Evolutionary conservation across 2,797 vertebrate species (phyloP).

Genomic region (Rousettus madagascariensis): DNA sequence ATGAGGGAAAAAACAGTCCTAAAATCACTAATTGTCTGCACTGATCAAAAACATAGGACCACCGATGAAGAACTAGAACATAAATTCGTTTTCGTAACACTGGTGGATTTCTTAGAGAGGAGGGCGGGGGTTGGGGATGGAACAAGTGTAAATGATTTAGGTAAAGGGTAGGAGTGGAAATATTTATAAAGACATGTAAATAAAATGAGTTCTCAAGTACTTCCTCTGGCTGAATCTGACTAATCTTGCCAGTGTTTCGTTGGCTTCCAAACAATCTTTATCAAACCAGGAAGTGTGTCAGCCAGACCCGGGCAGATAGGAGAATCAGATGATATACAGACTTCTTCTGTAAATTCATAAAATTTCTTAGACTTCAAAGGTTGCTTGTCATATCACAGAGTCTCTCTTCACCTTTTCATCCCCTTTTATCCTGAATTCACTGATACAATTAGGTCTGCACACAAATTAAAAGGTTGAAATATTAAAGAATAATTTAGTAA

Average conservation of each 20-base stretch:
- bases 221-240: slow-evolving; percentile 47
- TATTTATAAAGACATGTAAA: slow-evolving; percentile 63
- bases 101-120: neutral
- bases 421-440: neutral
- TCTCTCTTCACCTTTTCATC: neutral
- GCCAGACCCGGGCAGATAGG: neutral
- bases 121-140: neutral
- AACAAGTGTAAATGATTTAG: neutral
- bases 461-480: slow-evolving; percentile 1
- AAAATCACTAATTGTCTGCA: slow-evolving; percentile 6
- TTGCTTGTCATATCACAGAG: neutral
- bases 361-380: slow-evolving; percentile 25
- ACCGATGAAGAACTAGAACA: neutral
- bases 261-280: slow-evolving; percentile 48
- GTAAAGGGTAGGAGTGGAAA: slow-evolving; percentile 54
- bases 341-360: slow-evolving; percentile 10
- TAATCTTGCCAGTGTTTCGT: slow-evolving; percentile 50
- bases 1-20: neutral
- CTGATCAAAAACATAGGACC: neutral
- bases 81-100: slow-evolving; percentile 39
- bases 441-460: neutral
- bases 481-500: neutral
- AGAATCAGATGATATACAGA: neutral
- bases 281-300: slow-evolving; percentile 60
- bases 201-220: slow-evolving; percentile 60